Base-by-base conservation (phyloP, 2,888 invertebrate genomes). In the Erannis defoliaria region DNA sequence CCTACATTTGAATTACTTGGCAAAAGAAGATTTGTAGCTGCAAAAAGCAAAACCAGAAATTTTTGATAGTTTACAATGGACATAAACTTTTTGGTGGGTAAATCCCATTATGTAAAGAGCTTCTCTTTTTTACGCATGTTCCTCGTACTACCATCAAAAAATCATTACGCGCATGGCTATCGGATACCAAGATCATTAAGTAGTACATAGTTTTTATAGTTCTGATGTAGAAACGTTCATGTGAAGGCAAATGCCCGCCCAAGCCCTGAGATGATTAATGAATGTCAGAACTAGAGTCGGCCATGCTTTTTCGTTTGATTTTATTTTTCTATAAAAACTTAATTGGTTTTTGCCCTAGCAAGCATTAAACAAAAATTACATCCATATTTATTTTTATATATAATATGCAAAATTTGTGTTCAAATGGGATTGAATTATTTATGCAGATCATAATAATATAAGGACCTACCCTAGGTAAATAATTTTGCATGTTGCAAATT, bases 251-350 rank as follows among this genome's bases (percentile, higher is more conserved):
- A 66, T 69, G 71, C 70, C 85, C 89, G 87, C 88, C 90, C 88
- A 85, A 77, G 74, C 80, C 75, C 73, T 76, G 66, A 71, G 76
- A 88, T 90, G 90, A 90, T 91, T 89, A 89, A 90, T 90, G 89
- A 84, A 80, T 83, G 84, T 84, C 85, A 86, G 81, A 82, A 82
- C 83, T 83, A 77, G 80, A 85, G 84, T 79, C 81, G 73, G 82
- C 82, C 82, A 82, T 86, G 79, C 81, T 87, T 76, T 77, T 81
- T 63, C 48, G 67, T 59, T 49, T 21, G 5, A 3, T 42, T 48
- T 29, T 37, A 29, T 45, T 31, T 21, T 18, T 5, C 12, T n/a
- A 14, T 38, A 48, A 53, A 46, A 56, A 42, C 14, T 48, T 46
- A 45, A 62, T 57, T 23, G 46, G 40, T 19, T 43, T 26, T 45